Evolutionary conservation across 2,888 invertebrate species (phyloP).

Genomic region (Orchestes rusci): DNA sequence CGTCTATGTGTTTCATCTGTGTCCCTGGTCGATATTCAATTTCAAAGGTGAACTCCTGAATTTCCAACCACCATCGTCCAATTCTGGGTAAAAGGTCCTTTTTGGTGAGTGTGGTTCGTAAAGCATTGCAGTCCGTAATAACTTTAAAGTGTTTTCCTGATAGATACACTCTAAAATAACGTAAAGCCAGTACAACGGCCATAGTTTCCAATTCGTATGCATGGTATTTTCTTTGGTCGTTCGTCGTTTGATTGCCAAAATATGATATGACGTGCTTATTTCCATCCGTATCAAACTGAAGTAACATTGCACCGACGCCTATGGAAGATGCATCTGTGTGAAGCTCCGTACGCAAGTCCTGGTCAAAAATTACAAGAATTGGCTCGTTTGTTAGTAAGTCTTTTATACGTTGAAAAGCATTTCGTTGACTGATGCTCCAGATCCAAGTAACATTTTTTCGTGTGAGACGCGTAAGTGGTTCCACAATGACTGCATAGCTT

Average conservation of each 20-base stretch:
- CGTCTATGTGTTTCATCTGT: conserved; percentile 16
- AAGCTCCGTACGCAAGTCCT: conserved; percentile 11
- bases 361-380: conserved; percentile 18
- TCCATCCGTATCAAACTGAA: conserved; percentile 16
- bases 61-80: conserved; percentile 29
- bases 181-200: conserved; percentile 3
- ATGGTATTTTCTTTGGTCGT: conserved; percentile 3
- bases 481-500: conserved; percentile 19
- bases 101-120: conserved; percentile 25
- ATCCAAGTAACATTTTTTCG: too few relatives aligned
- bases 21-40: conserved; percentile 16
- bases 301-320: conserved; percentile 20
- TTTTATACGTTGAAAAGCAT: conserved; percentile 13
- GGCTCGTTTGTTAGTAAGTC: conserved; percentile 15
- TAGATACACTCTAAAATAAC: conserved; percentile 17
- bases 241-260: conserved; percentile 2
- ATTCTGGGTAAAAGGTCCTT: conserved; percentile 25
- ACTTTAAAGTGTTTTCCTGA: too few relatives aligned
- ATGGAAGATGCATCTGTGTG: conserved; percentile 25
- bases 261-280: conserved; percentile 3
- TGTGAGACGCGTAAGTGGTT: too few relatives aligned
- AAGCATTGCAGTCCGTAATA: too few relatives aligned
- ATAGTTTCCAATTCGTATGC: conserved; percentile 10
- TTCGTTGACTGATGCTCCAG: conserved; percentile 18
- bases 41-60: conserved; percentile 24